These are phyloP conservation scores for Bambusicola thoracicus DNA, from an alignment of 2,113 vertebrate species.

Conservation along the genomic window DNA sequence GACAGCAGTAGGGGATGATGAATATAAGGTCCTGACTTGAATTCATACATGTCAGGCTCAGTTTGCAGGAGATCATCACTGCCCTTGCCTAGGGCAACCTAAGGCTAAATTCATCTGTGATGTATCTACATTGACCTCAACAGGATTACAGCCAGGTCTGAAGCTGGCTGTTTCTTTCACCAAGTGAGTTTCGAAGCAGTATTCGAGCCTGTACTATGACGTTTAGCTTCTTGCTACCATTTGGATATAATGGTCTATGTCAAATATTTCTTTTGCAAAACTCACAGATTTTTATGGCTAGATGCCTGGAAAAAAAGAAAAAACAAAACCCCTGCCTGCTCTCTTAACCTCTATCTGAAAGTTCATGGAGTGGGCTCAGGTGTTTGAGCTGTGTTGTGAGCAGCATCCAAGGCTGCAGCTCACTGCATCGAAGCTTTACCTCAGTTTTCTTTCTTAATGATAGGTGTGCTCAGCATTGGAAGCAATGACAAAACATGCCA, in stretches of 20 bases:
- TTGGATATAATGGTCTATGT: background rate
- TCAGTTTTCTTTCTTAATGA: background rate
- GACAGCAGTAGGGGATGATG: background rate
- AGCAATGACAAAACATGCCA: background rate
- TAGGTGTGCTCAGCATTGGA: background rate
- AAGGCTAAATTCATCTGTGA: background rate
- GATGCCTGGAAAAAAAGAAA: background rate
- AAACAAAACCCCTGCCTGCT: background rate
- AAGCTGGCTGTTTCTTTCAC: background rate
- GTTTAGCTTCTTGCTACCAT: background rate
- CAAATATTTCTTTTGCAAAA: conserved; percentile 7
- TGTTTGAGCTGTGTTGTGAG: rapidly evolving
- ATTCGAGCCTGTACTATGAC: background rate
- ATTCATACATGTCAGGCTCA: background rate
- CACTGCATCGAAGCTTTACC: background rate
- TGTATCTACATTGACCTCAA: background rate
- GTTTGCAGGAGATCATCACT: background rate
- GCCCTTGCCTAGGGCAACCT: background rate
- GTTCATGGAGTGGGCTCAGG: background rate
- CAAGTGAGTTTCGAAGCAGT: conserved; percentile 33
- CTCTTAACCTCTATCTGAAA: background rate
- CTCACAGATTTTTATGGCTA: background rate
- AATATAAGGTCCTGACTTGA: background rate
- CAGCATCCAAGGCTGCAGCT: background rate
- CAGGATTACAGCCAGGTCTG: background rate